Base-by-base conservation (phyloP, 2,113 vertebrate genomes). In the Halichoeres trimaculatus region DNA sequence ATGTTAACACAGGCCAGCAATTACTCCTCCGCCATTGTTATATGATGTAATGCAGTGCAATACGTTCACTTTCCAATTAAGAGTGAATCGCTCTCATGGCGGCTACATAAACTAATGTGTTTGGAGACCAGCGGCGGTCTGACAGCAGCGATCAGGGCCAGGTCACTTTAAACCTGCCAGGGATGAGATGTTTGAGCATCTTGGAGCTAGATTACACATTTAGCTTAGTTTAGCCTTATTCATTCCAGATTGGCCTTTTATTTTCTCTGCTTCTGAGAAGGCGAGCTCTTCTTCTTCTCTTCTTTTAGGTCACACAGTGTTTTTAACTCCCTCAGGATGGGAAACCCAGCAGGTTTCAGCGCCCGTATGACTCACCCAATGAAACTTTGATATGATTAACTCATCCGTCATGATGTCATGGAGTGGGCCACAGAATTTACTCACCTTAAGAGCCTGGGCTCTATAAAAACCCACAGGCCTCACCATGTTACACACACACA, bases 381-480 rank as follows among this genome's bases (percentile, higher is more conserved):
- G 85, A 90, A 85, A 87, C 67, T 81, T 70, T 82, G 88, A 85
- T 86, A 87, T 87, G 85, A 90, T 90, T 79, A 88, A 83, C 24
- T 91, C 86, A 86, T 88, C 88, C 64, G 80, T 85, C 85, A 90
- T 90, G 90, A 90, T 91, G 90, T 91, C 90, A 90, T 84, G 12
- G 55, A 83, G 78, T 55, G 1, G 6, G 65, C 74, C 45, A 14
- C 56, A 35, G 64, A 72, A 87, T 89, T 89, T 85, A 89, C 73
- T 65, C 78, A 69, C 65, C 34, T 84, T 45, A 78, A 80, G 74
- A 84, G 84, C 61, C 59, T 1, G 47, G 11, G 52, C 85, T 80
- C 80, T 56, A 81, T 85, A 87, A 88, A 85, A 79, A 76, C 38
- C 48, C 50, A 34, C 48, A 34, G 61, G 17, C 23, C 34, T 50